Conservation (phyloP, 2,888 invertebrate species). For the Metacarcinus magister region DNA sequence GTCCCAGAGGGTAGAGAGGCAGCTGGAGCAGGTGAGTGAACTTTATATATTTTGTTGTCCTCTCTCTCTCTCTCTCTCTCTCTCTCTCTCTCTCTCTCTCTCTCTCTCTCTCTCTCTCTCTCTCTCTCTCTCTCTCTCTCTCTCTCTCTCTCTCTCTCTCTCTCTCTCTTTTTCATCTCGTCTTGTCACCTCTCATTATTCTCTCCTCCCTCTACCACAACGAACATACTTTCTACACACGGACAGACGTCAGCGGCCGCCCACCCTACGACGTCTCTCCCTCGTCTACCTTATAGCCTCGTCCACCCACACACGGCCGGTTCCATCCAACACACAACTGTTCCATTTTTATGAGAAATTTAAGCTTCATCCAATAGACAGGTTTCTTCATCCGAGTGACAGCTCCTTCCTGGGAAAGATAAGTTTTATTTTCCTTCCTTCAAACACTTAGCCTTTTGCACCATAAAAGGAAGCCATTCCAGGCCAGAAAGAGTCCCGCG, state of each 20-base stretch:
- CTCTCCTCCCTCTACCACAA: neutral
- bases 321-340: neutral
- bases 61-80: neutral
- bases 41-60: neutral
- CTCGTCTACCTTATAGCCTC: neutral
- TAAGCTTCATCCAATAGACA: constrained; percentile 21
- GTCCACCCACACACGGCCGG: neutral
- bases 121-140: neutral
- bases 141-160: neutral
- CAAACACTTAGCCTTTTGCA: constrained; percentile 11
- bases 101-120: neutral
- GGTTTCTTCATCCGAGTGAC: constrained; percentile 17
- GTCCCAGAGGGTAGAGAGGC: constrained; percentile 61
- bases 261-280: neutral
- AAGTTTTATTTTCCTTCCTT: neutral
- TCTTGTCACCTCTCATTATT: neutral
- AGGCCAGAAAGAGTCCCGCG: constrained; percentile 7
- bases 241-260: neutral
- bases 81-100: neutral
- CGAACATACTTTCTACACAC: neutral
- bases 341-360: constrained; percentile 45
- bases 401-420: neutral
- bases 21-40: constrained; percentile 73
- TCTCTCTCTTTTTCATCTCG: neutral
- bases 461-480: constrained; percentile 11